Base-by-base conservation (phyloP, 2,797 vertebrate species). In the Ataeniobius toweri region DNA sequence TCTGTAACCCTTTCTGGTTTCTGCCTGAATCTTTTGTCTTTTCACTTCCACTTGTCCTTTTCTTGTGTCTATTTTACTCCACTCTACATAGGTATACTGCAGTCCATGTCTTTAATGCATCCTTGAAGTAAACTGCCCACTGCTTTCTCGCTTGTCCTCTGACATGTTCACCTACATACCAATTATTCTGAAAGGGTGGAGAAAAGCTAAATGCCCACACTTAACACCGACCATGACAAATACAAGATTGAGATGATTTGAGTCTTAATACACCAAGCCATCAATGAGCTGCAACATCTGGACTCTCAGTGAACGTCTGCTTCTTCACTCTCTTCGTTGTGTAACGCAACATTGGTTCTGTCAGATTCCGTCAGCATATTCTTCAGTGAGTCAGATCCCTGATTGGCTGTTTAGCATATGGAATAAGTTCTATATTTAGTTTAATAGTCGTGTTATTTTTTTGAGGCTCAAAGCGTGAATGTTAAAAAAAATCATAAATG, bases 1-100 rank as follows among this genome's bases (percentile, higher is more conserved):
- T 90, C 85, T 86, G 85, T 77, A 41, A 67, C 83, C 83, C 88
- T 91, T 85, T 86, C 82, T 79, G 74, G 55, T 71, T 76, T 70
- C 6, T 70, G 67, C 78, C 85, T 53, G 74, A 65, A 56, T 83
- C 71, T 39, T 84, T 85, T 75, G 73, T 77, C 84, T 78, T 81
- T 75, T 74, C 78, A 68, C 77, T 69, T 78, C 82, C 75, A 78
- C 86, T 71, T 85, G 71, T 78, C 73, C 58, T 71, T 81, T 82
- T 80, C 24, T 79, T 20, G 24, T 71, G 5, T 46, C 55, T 3
- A 18, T 81, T 80, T 77, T 73, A 75, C 79, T 63, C 44, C 77
- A 67, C 77, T 46, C 79, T 71, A 56, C 28, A 39, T 3, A 76
- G 75, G 69, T 73, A 53, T 72, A 78, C 63, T 83, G 56, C 39